Percentiles rank a stretch among this genome's conserved stretches.
phyloP scores from a whole-genome alignment of 2,888 invertebrate species.

The Trichogramma dendrolimi region DNA sequence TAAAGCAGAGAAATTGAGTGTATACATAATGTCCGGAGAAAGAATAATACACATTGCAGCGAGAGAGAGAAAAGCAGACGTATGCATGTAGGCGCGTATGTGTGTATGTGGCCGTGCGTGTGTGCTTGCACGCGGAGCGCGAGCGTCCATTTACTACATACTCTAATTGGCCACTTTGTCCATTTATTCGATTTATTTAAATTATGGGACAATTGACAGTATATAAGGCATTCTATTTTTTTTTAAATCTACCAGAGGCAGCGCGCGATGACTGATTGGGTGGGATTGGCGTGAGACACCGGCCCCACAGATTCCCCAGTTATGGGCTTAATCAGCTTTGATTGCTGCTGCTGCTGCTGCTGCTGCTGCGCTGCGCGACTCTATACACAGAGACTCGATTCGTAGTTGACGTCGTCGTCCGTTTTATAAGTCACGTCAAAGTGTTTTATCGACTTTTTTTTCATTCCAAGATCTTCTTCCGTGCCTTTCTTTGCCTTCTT shows the following conservation, averaged over 20 bases:
- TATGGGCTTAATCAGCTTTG: slow-evolving; percentile 54
- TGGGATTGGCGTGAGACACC: slow-evolving; percentile 53
- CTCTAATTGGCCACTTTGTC: slow-evolving; percentile 54
- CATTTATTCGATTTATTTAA: slow-evolving; percentile 54
- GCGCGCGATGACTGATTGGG: slow-evolving; percentile 45
- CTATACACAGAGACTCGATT: too few species aligned
- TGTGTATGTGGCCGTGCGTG: background rate
- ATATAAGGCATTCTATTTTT: slow-evolving; percentile 50
- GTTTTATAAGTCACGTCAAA: too few species aligned
- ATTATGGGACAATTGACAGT: slow-evolving; percentile 54
- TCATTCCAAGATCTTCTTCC: too few species aligned
- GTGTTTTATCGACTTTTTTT: too few species aligned
- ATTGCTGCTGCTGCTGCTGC: slow-evolving; percentile 36
- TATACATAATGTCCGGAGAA: background rate
- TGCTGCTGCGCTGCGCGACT: slow-evolving; percentile 34
- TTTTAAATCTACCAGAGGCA: slow-evolving; percentile 50
- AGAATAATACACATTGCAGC: slow-evolving; percentile 4
- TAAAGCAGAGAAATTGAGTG: too few species aligned
- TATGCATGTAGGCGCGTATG: slow-evolving; percentile 5
- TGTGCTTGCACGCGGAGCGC: slow-evolving; percentile 28
- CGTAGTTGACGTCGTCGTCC: too few species aligned
- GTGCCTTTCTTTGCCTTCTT: too few species aligned
- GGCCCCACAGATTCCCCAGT: slow-evolving; percentile 54
- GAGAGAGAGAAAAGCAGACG: slow-evolving; percentile 4
- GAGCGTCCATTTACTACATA: slow-evolving; percentile 46